Percentiles rank a stretch among this genome's conserved stretches.
Evolutionary conservation across 2,113 vertebrate species (phyloP).

Genomic region (Catharus bicknelli): DNA sequence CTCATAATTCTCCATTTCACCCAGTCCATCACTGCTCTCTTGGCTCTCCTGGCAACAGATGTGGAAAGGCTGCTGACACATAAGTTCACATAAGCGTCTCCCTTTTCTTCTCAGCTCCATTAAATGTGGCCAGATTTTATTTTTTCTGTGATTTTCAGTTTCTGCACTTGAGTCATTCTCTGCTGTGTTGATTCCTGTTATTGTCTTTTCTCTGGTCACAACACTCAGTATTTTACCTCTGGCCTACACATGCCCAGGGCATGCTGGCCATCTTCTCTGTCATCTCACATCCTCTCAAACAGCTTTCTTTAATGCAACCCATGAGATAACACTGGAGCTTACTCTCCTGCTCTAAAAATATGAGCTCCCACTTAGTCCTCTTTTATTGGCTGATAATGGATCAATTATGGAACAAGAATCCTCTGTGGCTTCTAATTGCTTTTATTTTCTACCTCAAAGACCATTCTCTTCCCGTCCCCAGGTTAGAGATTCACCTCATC

Average conservation of each 20-base stretch:
- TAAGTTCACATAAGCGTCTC: not conserved
- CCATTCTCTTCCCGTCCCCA: not conserved
- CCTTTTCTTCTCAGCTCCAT: not conserved
- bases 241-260: fast-evolving
- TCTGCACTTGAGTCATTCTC: not conserved
- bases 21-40: not conserved
- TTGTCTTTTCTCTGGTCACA: not conserved
- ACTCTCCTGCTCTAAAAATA: not conserved
- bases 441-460: not conserved
- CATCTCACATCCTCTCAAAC: not conserved
- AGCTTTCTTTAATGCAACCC: not conserved
- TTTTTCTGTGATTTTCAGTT: not conserved
- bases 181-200: not conserved
- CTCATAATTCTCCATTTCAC: not conserved
- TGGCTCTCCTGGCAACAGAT: not conserved
- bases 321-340: fast-evolving
- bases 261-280: not conserved
- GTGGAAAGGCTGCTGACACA: not conserved
- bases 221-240: fast-evolving
- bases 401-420: not conserved
- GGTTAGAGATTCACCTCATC: fast-evolving
- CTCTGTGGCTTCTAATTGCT: not conserved
- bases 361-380: not conserved
- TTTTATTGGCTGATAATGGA: not conserved
- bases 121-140: not conserved